Base-by-base conservation (phyloP, 2,888 invertebrate species). In the Epistrophe grossulariae region DNA sequence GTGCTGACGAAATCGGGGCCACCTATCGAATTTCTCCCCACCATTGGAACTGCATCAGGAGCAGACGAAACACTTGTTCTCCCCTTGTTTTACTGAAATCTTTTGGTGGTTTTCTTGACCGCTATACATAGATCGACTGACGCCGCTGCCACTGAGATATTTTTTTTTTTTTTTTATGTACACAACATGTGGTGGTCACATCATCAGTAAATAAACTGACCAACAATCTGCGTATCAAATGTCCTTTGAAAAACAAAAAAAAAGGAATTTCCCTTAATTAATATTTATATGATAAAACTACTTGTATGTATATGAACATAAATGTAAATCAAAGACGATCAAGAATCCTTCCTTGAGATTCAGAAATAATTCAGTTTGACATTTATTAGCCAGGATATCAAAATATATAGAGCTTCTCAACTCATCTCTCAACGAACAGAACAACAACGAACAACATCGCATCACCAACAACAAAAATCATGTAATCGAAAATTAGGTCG, bases 401-500 rank as follows among this genome's bases (percentile, higher is more conserved):
- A 76, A 79, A 79, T n/a, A n/a, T n/a, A n/a, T 50, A 64, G 64
- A 87, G 64, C 64, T 72, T 52, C 52, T 15, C 19, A 50, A 13
- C 70, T 24, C 38, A 24, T 2, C 24, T 24, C 24, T n/a, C 45
- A 45, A 52, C 24, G 7, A 31, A 15, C 68, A 71, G 28, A 40
- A 70, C n/a, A 57, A 55, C 59, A 0, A 38, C 1, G n/a, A n/a
- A n/a, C 77, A 71, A 2, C 13, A 24, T 13, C 19, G 1, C 1
- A 38, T 4, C 35, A 71, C 19, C 48, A 71, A 55, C 70, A 73
- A 80, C 77, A 74, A 72, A 57, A 50, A 66, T 52, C 66, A 71
- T 79, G 79, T 87, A 79, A 87, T 83, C 82, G 79, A 82, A 83
- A 87, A 87, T 82, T 87, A 79, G 87, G 87, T 87, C 87, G 83